Evolutionary conservation across 2,888 invertebrate species (phyloP).

Genomic region (Philereme vetulata): DNA sequence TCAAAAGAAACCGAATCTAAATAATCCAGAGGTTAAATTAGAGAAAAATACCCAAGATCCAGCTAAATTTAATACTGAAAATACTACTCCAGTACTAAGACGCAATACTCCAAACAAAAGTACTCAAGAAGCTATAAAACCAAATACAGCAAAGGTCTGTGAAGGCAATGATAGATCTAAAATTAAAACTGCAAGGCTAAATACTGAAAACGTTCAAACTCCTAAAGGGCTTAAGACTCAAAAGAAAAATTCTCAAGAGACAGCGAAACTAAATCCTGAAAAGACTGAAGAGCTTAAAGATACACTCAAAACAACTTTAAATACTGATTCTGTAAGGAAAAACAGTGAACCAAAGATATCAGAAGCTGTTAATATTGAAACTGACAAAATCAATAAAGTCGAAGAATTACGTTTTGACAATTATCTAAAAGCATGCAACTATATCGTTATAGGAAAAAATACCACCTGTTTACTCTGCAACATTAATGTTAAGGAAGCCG

Average conservation of each 20-base stretch:
- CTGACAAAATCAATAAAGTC: slow-evolving; percentile 1
- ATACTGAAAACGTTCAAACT: slow-evolving; percentile 1
- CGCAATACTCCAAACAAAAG: not conserved
- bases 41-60: not conserved
- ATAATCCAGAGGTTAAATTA: not conserved
- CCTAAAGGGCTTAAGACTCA: not conserved
- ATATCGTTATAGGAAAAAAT: slow-evolving; percentile 2
- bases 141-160: not conserved
- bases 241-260: not conserved
- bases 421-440: slow-evolving; percentile 19
- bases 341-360: not conserved
- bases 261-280: not conserved
- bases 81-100: not conserved
- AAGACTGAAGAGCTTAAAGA: slow-evolving; percentile 1
- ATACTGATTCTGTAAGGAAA: not conserved
- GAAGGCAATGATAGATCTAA: not conserved
- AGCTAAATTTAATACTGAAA: not conserved
- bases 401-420: slow-evolving; percentile 12
- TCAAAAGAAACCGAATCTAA: not conserved
- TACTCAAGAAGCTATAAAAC: not conserved
- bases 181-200: not conserved
- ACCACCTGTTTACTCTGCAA: slow-evolving; percentile 15
- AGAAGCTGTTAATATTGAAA: slow-evolving; percentile 1
- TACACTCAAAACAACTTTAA: not conserved
- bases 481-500: not conserved